phyloP scores from a whole-genome alignment of 2,113 vertebrate species.

The Smithornis capensis region DNA sequence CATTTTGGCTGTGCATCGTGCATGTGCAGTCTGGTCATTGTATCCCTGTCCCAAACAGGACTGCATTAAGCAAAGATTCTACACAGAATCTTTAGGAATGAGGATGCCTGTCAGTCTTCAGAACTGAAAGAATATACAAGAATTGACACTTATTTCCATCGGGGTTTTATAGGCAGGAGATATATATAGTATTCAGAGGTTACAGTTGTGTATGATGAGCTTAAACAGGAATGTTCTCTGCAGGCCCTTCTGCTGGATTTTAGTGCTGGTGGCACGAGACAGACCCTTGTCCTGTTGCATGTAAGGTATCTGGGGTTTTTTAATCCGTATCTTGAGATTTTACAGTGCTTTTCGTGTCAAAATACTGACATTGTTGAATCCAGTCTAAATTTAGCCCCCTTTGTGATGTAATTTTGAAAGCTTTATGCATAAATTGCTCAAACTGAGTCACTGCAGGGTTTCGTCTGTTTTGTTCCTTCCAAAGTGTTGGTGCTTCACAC shows the following conservation, averaged over 20 bases:
- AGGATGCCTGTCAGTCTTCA: not conserved
- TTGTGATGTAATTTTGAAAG: not conserved
- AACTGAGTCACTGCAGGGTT: conserved; percentile 21
- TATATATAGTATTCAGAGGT: not conserved
- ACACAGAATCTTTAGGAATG: not conserved
- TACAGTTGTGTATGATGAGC: not conserved
- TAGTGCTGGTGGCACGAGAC: not conserved
- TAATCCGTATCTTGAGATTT: not conserved
- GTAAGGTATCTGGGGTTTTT: not conserved
- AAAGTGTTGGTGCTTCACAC: not conserved
- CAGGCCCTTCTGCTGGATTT: not conserved
- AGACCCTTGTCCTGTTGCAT: not conserved
- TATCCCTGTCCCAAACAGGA: not conserved
- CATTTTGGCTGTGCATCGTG: not conserved
- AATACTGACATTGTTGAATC: not conserved
- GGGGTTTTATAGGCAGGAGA: not conserved
- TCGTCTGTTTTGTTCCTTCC: not conserved
- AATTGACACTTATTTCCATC: not conserved
- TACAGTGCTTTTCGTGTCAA: not conserved
- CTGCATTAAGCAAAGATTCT: not conserved
- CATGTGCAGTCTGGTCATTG: not conserved
- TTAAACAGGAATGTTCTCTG: not conserved
- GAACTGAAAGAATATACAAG: not conserved
- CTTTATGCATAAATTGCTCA: not conserved
- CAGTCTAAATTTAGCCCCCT: conserved; percentile 28